phyloP scores from a whole-genome alignment of 2,113 vertebrate species.

The Natator depressus region DNA sequence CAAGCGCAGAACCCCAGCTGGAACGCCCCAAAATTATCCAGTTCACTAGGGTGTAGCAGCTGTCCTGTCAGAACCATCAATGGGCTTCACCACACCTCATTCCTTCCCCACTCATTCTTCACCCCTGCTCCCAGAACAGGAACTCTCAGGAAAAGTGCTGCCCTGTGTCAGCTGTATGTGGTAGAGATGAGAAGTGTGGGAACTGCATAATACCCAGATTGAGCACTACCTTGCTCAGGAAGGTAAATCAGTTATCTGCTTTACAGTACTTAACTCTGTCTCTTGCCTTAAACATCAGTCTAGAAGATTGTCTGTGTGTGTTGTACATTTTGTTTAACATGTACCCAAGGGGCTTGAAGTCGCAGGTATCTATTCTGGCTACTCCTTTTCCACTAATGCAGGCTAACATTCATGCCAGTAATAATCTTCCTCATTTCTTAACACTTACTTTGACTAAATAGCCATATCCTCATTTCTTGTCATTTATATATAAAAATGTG shows the following conservation, averaged over 20 bases:
- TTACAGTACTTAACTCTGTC: neutral
- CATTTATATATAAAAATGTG: neutral
- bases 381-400: neutral
- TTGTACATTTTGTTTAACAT: neutral
- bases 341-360: neutral
- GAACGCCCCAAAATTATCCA: neutral
- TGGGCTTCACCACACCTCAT: neutral
- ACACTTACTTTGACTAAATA: neutral
- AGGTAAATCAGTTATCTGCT: neutral
- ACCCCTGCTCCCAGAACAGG: neutral
- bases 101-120: neutral
- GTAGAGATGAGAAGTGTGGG: rapidly evolving
- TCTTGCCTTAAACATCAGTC: neutral
- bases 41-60: neutral
- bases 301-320: rapidly evolving
- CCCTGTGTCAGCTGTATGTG: rapidly evolving
- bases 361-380: neutral
- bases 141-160: rapidly evolving
- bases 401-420: neutral
- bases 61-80: neutral
- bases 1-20: rapidly evolving
- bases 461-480: neutral
- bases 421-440: neutral
- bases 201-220: neutral
- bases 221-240: neutral